These are phyloP conservation scores for Leptinotarsa undecemlineata DNA, from an alignment of 1,140 invertebrate species.

Conservation along the genomic window DNA sequence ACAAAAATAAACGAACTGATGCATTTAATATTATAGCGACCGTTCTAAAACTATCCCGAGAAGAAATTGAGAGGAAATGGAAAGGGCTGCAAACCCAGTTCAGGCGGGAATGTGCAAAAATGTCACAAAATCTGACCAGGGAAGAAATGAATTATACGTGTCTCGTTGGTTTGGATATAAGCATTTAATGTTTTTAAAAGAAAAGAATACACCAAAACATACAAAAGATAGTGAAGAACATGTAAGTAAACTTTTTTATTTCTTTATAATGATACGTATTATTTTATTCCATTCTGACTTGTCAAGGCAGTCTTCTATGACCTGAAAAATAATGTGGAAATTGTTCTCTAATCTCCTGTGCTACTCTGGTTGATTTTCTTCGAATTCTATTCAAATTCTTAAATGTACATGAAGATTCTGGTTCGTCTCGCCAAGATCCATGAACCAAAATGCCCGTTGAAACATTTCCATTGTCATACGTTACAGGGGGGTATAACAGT, in stretches of 20 bases:
- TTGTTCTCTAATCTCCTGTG: conserved; percentile 17
- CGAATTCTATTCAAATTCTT: neutral
- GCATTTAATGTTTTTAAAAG: conserved; percentile 18
- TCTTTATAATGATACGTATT: conserved; percentile 3
- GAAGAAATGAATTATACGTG: conserved; percentile 12
- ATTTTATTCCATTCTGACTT: conserved; percentile 22
- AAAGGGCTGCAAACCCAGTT: conserved; percentile 7
- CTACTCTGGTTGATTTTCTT: conserved; percentile 15
- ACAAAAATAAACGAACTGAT: conserved; percentile 19
- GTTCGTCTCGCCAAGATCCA: conserved; percentile 16
- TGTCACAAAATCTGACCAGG: conserved; percentile 18
- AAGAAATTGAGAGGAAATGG: conserved; percentile 16
- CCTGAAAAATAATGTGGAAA: conserved; percentile 24
- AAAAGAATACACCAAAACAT: conserved; percentile 11
- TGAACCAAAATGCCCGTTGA: neutral
- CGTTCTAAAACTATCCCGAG: conserved; percentile 5
- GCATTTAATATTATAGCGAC: conserved; percentile 11
- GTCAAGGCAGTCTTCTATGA: conserved; percentile 15
- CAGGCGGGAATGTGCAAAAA: conserved; percentile 10
- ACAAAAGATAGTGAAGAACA: conserved; percentile 13
- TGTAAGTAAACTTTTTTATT: conserved; percentile 11
- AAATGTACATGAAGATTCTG: conserved; percentile 10
- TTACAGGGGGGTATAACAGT: conserved; percentile 24
- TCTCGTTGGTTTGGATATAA: conserved; percentile 20
- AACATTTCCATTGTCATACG: conserved; percentile 15